phyloP scores from a whole-genome alignment of 2,888 invertebrate genomes.

The Chrysolina americana region DNA sequence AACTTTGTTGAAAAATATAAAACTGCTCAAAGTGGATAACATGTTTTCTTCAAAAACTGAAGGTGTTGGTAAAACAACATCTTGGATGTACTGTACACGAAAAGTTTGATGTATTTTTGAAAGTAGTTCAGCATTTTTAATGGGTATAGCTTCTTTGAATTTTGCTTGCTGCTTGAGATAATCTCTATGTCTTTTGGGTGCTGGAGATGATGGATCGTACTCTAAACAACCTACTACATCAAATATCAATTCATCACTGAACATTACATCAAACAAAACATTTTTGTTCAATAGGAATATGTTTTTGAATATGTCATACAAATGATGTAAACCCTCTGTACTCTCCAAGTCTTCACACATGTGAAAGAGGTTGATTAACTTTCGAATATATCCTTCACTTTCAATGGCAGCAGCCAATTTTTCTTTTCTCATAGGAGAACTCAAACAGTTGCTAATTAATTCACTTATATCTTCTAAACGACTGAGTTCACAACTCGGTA shows the following conservation, averaged over 20 bases:
- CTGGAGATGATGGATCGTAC: conserved; percentile 91
- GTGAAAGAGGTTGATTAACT: conserved; percentile 94
- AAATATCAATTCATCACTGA: conserved; percentile 96
- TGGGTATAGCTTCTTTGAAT: conserved; percentile 94
- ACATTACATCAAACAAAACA: conserved; percentile 97
- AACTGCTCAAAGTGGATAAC: conserved; percentile 96
- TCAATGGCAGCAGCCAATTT: conserved; percentile 94
- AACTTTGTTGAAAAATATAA: conserved; percentile 99
- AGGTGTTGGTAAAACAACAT: conserved; percentile 98
- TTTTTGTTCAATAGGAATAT: conserved; percentile 99
- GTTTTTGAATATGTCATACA: conserved; percentile 98
- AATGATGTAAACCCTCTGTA: conserved; percentile 92
- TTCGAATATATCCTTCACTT: conserved; percentile 95
- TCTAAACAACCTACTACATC: conserved; percentile 99
- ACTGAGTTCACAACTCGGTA: conserved; percentile 95
- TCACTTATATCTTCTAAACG: conserved; percentile 96
- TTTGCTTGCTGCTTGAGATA: conserved; percentile 94
- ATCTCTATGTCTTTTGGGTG: conserved; percentile 94
- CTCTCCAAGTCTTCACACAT: conserved; percentile 98
- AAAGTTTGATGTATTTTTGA: conserved; percentile 99
- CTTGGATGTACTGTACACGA: conserved; percentile 99
- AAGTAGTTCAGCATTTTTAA: conserved; percentile 93
- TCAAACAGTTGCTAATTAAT: conserved; percentile 88
- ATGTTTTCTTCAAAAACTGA: conserved; percentile 99
- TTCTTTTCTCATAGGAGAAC: conserved; percentile 92